Evolutionary conservation across 2,113 vertebrate genomes (phyloP), one percentile per base, ranked within the genome.

Genomic region (Sterna hirundo): DNA sequence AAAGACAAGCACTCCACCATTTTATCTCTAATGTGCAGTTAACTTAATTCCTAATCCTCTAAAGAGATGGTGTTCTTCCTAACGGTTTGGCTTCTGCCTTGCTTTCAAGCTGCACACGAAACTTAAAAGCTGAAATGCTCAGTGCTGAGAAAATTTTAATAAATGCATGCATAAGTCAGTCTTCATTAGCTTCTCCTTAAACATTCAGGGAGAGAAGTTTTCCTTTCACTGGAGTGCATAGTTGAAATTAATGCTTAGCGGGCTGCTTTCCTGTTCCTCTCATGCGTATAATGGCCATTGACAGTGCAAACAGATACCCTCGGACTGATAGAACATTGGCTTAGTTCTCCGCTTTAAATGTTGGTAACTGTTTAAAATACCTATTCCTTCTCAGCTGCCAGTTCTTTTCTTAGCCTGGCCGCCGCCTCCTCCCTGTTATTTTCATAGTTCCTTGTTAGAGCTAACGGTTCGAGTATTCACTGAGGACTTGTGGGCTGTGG

Each of bases 21-120:
- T 97, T 95, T 95, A 97, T 97, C 96, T 97, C 58, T 94, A 74
- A 93, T 86, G 74, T 91, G 94, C 97, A 97, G 96, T 96, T 97
- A 95, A 96, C 90, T 95, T 92, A 91, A 96, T 96, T 95, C 97
- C 84, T 97, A 97, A 97, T 97, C 94, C 96, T 96, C 87, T 95
- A 44, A 95, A 93, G 94, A 86, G 82, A 88, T 64, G 84, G 38
- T 77, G 71, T 72, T 96, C 86, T 95, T 97, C 75, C 71, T 44
- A 90, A n/a, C 13, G 0, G 14, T 74, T 95, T 74, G 84, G 62
- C 42, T 93, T 88, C 84, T 86, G 84, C 62, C 71, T 93, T 66
- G 62, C 87, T 95, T 94, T 95, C 89, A 95, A 94, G 47, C 72
- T 72, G 64, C 64, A 70, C 9, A 2, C 3, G 13, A 93, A 90